Conservation (phyloP, 2,888 invertebrate genomes). For the Hydriomena furcata region DNA sequence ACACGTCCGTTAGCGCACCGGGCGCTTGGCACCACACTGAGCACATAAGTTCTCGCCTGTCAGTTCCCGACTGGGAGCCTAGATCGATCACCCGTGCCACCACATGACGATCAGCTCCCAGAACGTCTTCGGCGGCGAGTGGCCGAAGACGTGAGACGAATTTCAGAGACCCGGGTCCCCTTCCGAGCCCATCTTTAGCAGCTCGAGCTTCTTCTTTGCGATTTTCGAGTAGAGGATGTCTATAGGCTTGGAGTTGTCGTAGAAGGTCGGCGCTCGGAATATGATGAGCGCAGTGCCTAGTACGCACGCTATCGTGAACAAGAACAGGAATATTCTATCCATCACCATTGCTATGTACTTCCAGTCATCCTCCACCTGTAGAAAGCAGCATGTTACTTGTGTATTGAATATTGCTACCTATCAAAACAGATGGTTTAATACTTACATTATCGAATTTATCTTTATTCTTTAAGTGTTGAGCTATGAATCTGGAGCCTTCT, state of each 20-base stretch:
- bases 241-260: constrained; percentile 94
- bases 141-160: constrained; percentile 87
- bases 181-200: constrained; percentile 93
- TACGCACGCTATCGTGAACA: constrained; percentile 96
- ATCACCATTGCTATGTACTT: constrained; percentile 98
- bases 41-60: constrained; percentile 77
- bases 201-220: constrained; percentile 94
- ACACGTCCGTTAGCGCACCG: constrained; percentile 69
- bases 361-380: constrained; percentile 98
- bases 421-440: constrained; percentile 43
- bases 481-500: constrained; percentile 96
- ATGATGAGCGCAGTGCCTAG: constrained; percentile 95
- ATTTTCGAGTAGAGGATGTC: constrained; percentile 96
- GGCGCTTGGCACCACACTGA: constrained; percentile 78
- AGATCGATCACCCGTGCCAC: constrained; percentile 82
- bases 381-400: constrained; percentile 26
- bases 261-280: constrained; percentile 95
- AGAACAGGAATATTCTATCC: constrained; percentile 97
- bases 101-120: constrained; percentile 83
- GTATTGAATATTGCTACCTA: no score
- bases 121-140: constrained; percentile 87
- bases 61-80: constrained; percentile 69
- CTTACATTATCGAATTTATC: constrained; percentile 97
- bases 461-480: constrained; percentile 97
- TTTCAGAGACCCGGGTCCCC: constrained; percentile 87